Conservation (phyloP, 2,888 invertebrate genomes). For the Netelia virgata region DNA sequence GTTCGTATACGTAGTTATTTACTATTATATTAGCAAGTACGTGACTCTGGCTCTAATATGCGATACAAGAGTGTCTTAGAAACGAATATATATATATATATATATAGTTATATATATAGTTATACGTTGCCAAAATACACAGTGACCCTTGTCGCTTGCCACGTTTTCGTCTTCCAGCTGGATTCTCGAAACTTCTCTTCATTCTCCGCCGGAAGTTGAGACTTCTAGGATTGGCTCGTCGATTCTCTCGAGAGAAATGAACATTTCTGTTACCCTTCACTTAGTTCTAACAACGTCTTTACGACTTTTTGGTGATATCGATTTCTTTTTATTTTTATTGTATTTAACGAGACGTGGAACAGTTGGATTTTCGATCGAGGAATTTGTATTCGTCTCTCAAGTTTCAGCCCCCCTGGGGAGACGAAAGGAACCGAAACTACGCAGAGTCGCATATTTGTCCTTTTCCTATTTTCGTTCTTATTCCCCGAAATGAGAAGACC, state of each 20-base stretch:
- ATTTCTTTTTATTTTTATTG: not conserved
- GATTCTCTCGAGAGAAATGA: constrained; percentile 12
- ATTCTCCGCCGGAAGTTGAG: constrained; percentile 32
- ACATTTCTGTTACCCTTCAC: not conserved
- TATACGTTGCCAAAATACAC: constrained; percentile 37
- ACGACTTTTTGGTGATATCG: not conserved
- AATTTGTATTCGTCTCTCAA: not conserved
- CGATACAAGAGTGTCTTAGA: constrained; percentile 4
- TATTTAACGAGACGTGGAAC: not conserved
- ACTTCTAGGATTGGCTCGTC: constrained; percentile 2
- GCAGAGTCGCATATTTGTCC: not conserved
- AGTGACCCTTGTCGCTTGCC: constrained; percentile 42
- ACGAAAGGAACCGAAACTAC: constrained; percentile 13
- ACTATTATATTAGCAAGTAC: constrained; percentile 45
- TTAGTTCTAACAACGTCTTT: not conserved
- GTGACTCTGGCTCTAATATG: constrained; percentile 37
- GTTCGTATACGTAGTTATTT: constrained; percentile 34
- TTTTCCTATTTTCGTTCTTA: constrained; percentile 15
- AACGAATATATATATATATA: not conserved
- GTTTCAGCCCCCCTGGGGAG: constrained; percentile 3
- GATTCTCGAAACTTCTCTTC: constrained; percentile 31
- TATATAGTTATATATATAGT: not conserved
- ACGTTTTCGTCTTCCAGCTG: constrained; percentile 28
- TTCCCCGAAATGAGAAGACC: constrained; percentile 34
- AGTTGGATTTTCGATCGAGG: not conserved